These are phyloP conservation scores for Osmerus eperlanus DNA, from an alignment of 2,113 vertebrate species.

Conservation along the genomic window DNA sequence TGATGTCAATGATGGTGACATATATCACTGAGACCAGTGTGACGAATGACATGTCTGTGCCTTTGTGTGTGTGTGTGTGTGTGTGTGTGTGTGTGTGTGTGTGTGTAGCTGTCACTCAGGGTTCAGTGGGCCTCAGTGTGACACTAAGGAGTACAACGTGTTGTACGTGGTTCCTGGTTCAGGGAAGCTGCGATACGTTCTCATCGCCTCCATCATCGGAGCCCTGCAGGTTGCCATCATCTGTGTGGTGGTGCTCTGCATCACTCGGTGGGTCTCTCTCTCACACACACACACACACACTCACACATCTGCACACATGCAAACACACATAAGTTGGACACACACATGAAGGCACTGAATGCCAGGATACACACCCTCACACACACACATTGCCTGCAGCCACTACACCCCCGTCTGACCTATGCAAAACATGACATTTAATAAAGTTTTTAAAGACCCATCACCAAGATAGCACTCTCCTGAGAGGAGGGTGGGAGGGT, in stretches of 20 bases:
- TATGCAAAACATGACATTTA: conserved; percentile 66
- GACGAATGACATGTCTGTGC: not conserved
- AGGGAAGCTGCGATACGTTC: conserved; percentile 94
- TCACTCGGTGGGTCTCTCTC: conserved; percentile 82
- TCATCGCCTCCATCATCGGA: conserved; percentile 98
- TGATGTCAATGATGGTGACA: conserved; percentile 16
- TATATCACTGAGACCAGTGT: conserved; percentile 9
- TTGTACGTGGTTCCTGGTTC: conserved; percentile 97
- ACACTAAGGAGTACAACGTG: conserved; percentile 98
- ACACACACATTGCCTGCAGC: conserved; percentile 31
- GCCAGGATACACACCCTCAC: not conserved
- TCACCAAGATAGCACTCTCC: conserved; percentile 46
- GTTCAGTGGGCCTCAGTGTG: conserved; percentile 95
- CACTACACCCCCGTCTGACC: conserved; percentile 45
- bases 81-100: conserved; percentile 18
- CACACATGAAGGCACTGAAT: not conserved
- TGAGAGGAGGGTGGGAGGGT: conserved; percentile 16
- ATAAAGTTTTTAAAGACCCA: conserved; percentile 61
- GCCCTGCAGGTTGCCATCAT: conserved; percentile 98
- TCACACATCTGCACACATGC: conserved; percentile 1
- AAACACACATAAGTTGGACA: conserved; percentile 13
- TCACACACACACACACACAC: not conserved
- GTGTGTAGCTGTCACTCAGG: conserved; percentile 88
- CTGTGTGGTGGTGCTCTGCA: conserved; percentile 98
- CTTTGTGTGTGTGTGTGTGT: conserved; percentile 16